Conservation (phyloP, 1,140 invertebrate genomes). For the Papilio dardanus region DNA sequence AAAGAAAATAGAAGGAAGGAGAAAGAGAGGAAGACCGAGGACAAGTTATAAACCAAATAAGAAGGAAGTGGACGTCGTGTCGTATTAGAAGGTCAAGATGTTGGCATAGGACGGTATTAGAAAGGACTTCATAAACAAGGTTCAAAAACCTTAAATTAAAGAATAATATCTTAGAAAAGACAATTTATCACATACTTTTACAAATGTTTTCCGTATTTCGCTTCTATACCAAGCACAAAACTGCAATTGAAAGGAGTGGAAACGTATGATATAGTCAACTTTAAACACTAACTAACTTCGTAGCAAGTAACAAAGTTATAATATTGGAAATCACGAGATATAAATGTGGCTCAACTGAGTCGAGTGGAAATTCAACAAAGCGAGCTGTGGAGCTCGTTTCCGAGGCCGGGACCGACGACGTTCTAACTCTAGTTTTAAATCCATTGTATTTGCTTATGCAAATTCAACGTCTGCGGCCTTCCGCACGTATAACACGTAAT, state of each 20-base stretch:
- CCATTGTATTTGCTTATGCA: slow-evolving; percentile 25
- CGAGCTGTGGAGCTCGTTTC: slow-evolving; percentile 3
- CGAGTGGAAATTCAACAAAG: slow-evolving; percentile 26
- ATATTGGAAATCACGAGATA: slow-evolving; percentile 28
- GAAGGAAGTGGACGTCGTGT: too few relatives aligned
- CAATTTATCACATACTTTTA: too few relatives aligned
- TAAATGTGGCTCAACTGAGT: slow-evolving; percentile 1
- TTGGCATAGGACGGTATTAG: too few relatives aligned
- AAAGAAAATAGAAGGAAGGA: too few relatives aligned
- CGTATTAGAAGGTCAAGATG: too few relatives aligned
- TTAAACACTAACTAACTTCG: neutral
- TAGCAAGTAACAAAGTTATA: slow-evolving; percentile 12
- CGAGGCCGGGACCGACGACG: slow-evolving; percentile 1
- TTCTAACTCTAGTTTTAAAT: slow-evolving; percentile 15
- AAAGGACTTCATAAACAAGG: too few relatives aligned
- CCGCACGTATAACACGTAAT: slow-evolving; percentile 18
- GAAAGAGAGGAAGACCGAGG: too few relatives aligned
- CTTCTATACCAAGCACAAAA: neutral
- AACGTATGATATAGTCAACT: neutral
- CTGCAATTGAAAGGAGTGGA: too few relatives aligned
- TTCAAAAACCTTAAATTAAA: too few relatives aligned
- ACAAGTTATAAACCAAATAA: too few relatives aligned
- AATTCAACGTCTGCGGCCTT: slow-evolving; percentile 15
- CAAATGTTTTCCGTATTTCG: too few relatives aligned
- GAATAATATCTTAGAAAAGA: too few relatives aligned